Base-by-base conservation (phyloP, 2,113 vertebrate species). In the Megaleporinus macrocephalus region DNA sequence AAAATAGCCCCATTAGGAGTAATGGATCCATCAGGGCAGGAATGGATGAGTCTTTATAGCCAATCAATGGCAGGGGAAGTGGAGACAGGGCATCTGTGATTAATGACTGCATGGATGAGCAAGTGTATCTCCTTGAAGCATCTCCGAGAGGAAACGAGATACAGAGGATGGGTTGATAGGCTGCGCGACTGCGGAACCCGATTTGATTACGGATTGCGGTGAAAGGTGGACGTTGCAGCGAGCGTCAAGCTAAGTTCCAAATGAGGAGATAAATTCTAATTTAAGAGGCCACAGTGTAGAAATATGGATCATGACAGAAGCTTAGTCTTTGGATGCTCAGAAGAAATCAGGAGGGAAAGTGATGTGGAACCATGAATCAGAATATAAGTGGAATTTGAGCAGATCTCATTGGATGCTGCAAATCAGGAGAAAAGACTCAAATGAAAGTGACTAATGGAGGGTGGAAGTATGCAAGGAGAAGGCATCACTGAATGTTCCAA, bases 1-100 rank as follows among this genome's bases (percentile, higher is more conserved):
- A 94, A 95, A 95, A 94, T 93, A 93, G 90, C 81, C 90, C 92
- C 92, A 95, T 95, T 94, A 95, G 92, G 90, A 88, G 88, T 92
- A 94, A 94, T 94, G 92, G 93, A 94, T 93, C 93, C 92, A 95
- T 94, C 92, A 93, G 86, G 81, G 73, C 80, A 44, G 78, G 79
- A 93, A 93, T 93, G 90, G 91, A 94, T 93, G 93, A 91, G 90
- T 90, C 92, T 92, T 89, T 86, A 87, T 90, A 89, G 85, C 80
- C 76, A 89, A 94, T 94, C 94, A 90, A 95, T 90, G 84, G 47
- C 66, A 65, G 69, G 41, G 81, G 88, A 87, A 84, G 85, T 78
- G 72, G 79, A 88, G 87, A 86, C 82, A 44, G 62, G 86, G 86
- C 86, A 74, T 82, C 83, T 27, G 86, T 91, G 92, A 94, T 94